Conservation (phyloP, 2,888 invertebrate genomes). For the Pterobdella sp. region DNA sequence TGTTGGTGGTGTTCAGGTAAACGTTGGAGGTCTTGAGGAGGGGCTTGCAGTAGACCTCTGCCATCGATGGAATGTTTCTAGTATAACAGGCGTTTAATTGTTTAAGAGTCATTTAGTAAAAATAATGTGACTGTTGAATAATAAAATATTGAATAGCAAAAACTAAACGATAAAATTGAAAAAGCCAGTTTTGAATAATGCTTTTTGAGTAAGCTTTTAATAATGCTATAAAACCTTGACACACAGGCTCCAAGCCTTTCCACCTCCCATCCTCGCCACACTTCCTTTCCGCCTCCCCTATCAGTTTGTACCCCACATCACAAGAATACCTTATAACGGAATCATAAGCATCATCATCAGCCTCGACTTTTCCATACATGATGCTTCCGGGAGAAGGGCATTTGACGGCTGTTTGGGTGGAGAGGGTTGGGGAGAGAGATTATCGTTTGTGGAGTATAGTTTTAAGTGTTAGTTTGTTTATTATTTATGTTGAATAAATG, state of each 20-base stretch:
- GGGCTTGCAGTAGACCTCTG: constrained; percentile 20
- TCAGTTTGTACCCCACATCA: constrained; percentile 80
- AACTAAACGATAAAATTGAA: too few species aligned
- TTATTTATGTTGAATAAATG: not conserved
- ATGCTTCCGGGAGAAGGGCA: constrained; percentile 86
- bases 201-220: too few species aligned
- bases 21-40: constrained; percentile 5
- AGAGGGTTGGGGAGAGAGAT: not conserved
- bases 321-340: constrained; percentile 92
- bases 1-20: constrained; percentile 18
- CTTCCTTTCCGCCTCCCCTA: constrained; percentile 78
- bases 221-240: constrained; percentile 68
- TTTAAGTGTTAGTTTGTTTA: not conserved
- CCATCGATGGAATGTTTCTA: not conserved
- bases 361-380: constrained; percentile 81
- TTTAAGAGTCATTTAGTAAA: too few species aligned
- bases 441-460: not conserved
- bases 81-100: too few species aligned
- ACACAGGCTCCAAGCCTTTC: constrained; percentile 81
- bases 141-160: too few species aligned
- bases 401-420: not conserved
- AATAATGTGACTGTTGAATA: too few species aligned
- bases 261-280: constrained; percentile 91
- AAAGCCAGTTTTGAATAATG: too few species aligned
- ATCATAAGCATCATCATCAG: constrained; percentile 85